Evolutionary conservation across 2,888 invertebrate genomes (phyloP).

Genomic region (Sturmia bella): DNA sequence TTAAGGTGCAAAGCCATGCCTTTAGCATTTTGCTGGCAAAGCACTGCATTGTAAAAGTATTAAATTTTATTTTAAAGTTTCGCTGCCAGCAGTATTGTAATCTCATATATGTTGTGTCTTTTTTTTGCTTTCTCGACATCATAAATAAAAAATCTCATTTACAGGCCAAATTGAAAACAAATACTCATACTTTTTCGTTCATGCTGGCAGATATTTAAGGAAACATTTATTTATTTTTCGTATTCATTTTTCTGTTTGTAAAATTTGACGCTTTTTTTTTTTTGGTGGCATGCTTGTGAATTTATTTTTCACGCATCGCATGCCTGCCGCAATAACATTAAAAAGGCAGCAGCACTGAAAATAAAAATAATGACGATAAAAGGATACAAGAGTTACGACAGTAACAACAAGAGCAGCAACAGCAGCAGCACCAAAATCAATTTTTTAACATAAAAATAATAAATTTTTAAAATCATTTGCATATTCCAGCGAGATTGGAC

Average conservation of each 20-base stretch:
- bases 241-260: not conserved
- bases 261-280: conserved; percentile 13
- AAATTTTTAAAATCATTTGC: conserved; percentile 69
- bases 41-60: no score
- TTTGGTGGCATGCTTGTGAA: conserved; percentile 1
- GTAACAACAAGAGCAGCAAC: not conserved
- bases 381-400: conserved; percentile 36
- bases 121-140: conserved; percentile 37
- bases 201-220: not conserved
- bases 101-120: conserved; percentile 23
- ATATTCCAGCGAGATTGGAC: conserved; percentile 63
- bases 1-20: no score
- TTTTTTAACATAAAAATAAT: conserved; percentile 65
- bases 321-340: conserved; percentile 44
- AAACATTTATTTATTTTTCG: not conserved
- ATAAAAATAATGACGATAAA: conserved; percentile 28
- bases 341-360: conserved; percentile 1
- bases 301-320: conserved; percentile 54
- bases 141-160: conserved; percentile 65
- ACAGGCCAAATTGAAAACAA: conserved; percentile 36
- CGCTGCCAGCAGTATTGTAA: not conserved
- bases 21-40: no score
- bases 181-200: not conserved
- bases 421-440: conserved; percentile 51
- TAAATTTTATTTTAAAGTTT: conserved; percentile 37